These are phyloP conservation scores for Morpho helenor DNA, from an alignment of 2,888 invertebrate genomes.

Conservation along the genomic window DNA sequence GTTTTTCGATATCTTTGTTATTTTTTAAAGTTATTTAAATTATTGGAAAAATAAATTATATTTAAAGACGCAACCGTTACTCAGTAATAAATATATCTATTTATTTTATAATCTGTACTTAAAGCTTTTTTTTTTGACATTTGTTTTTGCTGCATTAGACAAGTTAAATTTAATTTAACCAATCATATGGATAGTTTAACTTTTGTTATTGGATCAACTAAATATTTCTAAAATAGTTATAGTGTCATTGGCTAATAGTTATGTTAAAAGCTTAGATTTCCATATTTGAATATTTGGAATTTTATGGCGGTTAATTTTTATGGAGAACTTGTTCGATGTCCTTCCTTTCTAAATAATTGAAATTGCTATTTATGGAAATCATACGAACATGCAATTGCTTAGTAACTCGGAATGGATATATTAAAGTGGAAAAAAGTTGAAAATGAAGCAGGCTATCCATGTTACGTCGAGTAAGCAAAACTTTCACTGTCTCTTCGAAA, in stretches of 20 bases:
- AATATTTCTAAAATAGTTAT: not conserved
- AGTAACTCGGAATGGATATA: slow-evolving; percentile 42
- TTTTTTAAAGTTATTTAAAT: not conserved
- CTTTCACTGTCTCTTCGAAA: slow-evolving; percentile 39
- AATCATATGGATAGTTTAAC: slow-evolving; percentile 11
- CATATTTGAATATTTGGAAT: slow-evolving; percentile 40
- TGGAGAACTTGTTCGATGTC: slow-evolving; percentile 9
- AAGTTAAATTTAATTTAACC: slow-evolving; percentile 2
- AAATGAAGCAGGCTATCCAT: slow-evolving; percentile 80
- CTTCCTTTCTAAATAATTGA: slow-evolving; percentile 6
- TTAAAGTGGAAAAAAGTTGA: slow-evolving; percentile 77
- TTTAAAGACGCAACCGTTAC: no score
- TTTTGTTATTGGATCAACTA: slow-evolving; percentile 16
- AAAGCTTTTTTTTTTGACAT: not conserved
- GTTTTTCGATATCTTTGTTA: not conserved
- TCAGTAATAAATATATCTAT: no score
- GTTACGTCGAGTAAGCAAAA: slow-evolving; percentile 76
- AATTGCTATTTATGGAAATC: slow-evolving; percentile 7
- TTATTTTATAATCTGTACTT: not conserved
- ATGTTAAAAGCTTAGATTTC: slow-evolving; percentile 2
- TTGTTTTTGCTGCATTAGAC: no score
- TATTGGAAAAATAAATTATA: no score
- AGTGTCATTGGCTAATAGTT: slow-evolving; percentile 12
- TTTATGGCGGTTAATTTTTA: slow-evolving; percentile 43
- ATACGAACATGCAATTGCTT: slow-evolving; percentile 13